Base-by-base conservation (phyloP, 2,888 invertebrate genomes). In the Cylindroiulus punctatus region DNA sequence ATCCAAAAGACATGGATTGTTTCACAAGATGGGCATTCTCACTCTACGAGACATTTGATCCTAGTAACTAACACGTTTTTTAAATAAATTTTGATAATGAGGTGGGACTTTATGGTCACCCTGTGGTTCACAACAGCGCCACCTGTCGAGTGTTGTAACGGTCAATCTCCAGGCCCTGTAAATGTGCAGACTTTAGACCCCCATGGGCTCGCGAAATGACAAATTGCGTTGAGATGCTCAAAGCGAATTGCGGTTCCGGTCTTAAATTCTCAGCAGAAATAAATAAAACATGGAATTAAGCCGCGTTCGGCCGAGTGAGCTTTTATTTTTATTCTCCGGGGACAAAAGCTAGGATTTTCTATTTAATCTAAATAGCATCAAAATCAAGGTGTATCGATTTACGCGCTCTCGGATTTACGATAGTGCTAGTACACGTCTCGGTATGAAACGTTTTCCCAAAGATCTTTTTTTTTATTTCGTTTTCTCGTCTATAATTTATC, bases 381-480 rank as follows among this genome's bases (percentile, higher is more conserved):
- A 76, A 76, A 76, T 76, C 76, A 76, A 52, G 52, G 52, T 76
- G 76, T 30, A 76, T 76, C 76, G 76, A 76, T 76, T 76, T 76
- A 76, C 30, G 30, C 52, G 26, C 26, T 30, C 32, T 76, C 26
- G 30, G 76, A 76, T 76, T 76, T 76, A 76, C 10, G 76, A 76
- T 30, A 26, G 65, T 26, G 57, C 57, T 17, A 17, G 65, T 26
- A 22, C 12, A 65, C 26, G 22, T 26, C 30, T 30, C 14, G 12
- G 26, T 30, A 8, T 44, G 44, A 44, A 44, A 44, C 44, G 44
- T 44, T 52, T 52, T 30, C 76, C 17, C 30, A 76, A 76, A n/a
- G 65, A 14, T 26, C 4, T 65, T 65, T n/a, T 65, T 65, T n/a
- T n/a, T 26, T 65, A 7, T 22, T 65, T 65, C 12, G 8, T 14